Conservation (phyloP, 1,140 invertebrate species). For the Procambarus clarkii region DNA sequence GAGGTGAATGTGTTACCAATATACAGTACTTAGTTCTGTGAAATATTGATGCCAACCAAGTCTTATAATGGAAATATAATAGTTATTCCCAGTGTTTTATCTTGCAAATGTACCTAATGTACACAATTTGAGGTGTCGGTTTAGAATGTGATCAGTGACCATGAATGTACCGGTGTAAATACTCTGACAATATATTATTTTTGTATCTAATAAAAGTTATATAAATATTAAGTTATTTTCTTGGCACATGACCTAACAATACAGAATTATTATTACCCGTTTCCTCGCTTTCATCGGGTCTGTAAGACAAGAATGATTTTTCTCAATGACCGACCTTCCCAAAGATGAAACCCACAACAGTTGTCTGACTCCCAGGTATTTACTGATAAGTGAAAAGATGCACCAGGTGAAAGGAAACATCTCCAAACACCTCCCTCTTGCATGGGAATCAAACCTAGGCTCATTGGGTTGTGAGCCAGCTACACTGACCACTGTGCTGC, state of each 20-base stretch:
- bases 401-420: too few species aligned
- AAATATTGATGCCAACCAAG: background rate
- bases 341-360: too few species aligned
- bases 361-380: too few species aligned
- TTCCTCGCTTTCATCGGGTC: too few species aligned
- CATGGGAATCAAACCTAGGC: too few species aligned
- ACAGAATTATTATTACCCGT: background rate
- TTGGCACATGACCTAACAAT: background rate
- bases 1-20: background rate
- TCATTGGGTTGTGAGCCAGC: too few species aligned
- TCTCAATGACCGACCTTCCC: too few species aligned
- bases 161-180: slow-evolving; percentile 49
- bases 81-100: slow-evolving; percentile 1
- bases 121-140: background rate
- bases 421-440: too few species aligned
- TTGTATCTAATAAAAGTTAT: slow-evolving; percentile 50
- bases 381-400: too few species aligned
- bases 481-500: too few species aligned
- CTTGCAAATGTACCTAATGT: background rate
- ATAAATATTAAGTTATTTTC: background rate
- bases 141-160: slow-evolving; percentile 24
- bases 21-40: background rate
- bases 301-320: too few species aligned
- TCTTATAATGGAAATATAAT: background rate
- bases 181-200: slow-evolving; percentile 55